Percentiles rank a stretch among this genome's conserved stretches.
These are phyloP conservation scores for Aptenodytes patagonicus DNA, from an alignment of 2,113 vertebrate species.

Conservation along the genomic window DNA sequence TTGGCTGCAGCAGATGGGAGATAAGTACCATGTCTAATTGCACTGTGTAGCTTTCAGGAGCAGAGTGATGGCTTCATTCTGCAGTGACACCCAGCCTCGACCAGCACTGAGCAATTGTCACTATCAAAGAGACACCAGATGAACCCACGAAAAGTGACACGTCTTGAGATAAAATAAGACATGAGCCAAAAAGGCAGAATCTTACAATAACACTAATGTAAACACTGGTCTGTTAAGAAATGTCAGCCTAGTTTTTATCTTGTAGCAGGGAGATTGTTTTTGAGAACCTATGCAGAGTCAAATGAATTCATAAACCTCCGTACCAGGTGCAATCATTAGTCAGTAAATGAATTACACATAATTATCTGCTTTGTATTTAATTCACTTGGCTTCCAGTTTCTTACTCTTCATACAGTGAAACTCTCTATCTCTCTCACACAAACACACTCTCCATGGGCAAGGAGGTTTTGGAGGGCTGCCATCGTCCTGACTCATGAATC, in stretches of 20 bases:
- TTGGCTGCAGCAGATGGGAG: background rate
- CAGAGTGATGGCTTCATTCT: background rate
- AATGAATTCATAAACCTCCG: constrained; percentile 49
- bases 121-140: background rate
- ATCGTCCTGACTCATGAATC: constrained; percentile 34
- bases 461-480: constrained; percentile 55
- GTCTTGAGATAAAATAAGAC: background rate
- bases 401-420: constrained; percentile 39
- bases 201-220: background rate
- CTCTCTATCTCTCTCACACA: constrained; percentile 30
- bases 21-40: background rate
- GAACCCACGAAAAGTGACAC: background rate
- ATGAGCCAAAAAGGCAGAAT: background rate
- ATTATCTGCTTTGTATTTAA: constrained; percentile 68
- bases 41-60: background rate
- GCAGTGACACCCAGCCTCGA: background rate
- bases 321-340: constrained; percentile 70
- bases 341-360: constrained; percentile 73
- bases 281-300: constrained; percentile 17
- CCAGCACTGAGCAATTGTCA: background rate
- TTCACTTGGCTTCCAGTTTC: constrained; percentile 68
- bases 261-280: constrained; percentile 19
- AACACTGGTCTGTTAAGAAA: background rate
- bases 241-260: constrained; percentile 31
- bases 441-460: constrained; percentile 17